Base-by-base conservation (phyloP, 2,113 vertebrate genomes). In the Gymnarchus niloticus region DNA sequence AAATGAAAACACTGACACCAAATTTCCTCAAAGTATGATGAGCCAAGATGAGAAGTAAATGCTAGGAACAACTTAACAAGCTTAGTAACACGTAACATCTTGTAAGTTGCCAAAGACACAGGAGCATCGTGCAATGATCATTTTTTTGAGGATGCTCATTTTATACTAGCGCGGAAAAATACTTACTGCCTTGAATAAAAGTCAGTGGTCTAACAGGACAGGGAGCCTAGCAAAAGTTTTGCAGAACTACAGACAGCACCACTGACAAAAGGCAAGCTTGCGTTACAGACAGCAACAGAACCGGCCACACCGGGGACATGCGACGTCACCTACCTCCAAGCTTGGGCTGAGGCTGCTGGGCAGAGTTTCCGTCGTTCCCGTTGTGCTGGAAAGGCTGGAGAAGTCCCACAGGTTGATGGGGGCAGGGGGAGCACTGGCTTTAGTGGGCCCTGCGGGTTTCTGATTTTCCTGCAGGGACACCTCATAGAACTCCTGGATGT, bases 401-500 rank as follows among this genome's bases (percentile, higher is more conserved):
- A 95, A 92, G 80, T 96, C 95, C 95, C 95, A 96, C 49, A 93
- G 93, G 89, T 94, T 96, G 87, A 94, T 93, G 90, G 94, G 93
- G 86, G 92, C 92, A 87, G 91, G 86, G 89, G 90, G 89, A 90
- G 94, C 95, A 89, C 90, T 90, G 23, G 89, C 91, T 88, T 94
- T 94, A 83, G 92, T 90, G 86, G 84, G 91, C 89, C 95, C 94
- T 85, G 89, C 69, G 85, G 92, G 94, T 93, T 95, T 95, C 89
- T 95, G 95, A 92, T 94, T 95, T 90, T 96, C 94, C 90, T 95
- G 78, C 92, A 97, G 95, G 92, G 95, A 95, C 94, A 96, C 95
- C 95, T 97, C 96, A 94, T 97, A 97, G 93, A 95, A 97, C 91
- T 97, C 96, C 91, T 97, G 96, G 92, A 96, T 97, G 93, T 97